Conservation (phyloP, 2,888 invertebrate genomes). For the Rhimphoctona megacephalus region DNA sequence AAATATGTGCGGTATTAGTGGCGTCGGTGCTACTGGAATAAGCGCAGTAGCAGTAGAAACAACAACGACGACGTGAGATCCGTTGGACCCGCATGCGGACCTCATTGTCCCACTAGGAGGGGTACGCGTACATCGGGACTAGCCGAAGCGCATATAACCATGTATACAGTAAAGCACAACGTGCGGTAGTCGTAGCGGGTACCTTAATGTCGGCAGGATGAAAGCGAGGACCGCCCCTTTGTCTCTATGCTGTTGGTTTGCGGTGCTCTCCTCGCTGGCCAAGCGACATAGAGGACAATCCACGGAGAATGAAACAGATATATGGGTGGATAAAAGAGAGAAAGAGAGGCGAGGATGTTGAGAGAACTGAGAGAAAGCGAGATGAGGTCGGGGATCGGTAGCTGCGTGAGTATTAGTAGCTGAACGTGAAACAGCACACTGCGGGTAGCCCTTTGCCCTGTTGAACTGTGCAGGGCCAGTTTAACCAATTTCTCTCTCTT, state of each 20-base stretch:
- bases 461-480: conserved; percentile 55
- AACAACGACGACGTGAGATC: conserved; percentile 80
- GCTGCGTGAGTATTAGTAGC: conserved; percentile 74
- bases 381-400: conserved; percentile 36
- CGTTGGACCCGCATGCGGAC: conserved; percentile 85
- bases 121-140: conserved; percentile 56
- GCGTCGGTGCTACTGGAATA: conserved; percentile 62
- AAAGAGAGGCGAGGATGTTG: conserved; percentile 56
- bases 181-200: conserved; percentile 72
- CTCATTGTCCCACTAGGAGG: conserved; percentile 80
- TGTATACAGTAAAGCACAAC: conserved; percentile 71
- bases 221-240: conserved; percentile 78
- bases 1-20: conserved; percentile 39
- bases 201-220: conserved; percentile 84
- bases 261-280: conserved; percentile 47
- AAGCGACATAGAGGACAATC: conserved; percentile 24
- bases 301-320: not conserved
- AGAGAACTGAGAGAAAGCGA: conserved; percentile 72
- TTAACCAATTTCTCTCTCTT: conserved; percentile 31
- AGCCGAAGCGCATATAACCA: conserved; percentile 51
- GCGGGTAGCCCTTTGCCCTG: conserved; percentile 80
- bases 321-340: conserved; percentile 64
- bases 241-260: conserved; percentile 66
- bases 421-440: conserved; percentile 75
- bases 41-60: conserved; percentile 67